phyloP scores from a whole-genome alignment of 2,888 invertebrate species.

The Morinoia aosen region DNA sequence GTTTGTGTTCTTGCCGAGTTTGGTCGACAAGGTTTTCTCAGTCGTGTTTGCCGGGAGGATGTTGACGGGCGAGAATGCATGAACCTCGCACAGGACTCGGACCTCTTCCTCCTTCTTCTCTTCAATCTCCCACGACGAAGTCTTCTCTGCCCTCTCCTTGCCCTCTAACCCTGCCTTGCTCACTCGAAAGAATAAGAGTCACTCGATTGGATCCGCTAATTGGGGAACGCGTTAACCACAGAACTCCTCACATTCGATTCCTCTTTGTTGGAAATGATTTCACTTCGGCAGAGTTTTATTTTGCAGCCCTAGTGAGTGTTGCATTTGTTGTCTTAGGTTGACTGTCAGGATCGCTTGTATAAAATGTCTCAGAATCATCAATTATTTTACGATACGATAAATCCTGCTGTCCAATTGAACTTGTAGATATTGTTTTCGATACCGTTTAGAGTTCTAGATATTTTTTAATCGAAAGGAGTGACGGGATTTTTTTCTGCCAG shows the following conservation, averaged over 20 bases:
- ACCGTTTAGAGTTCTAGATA: neutral
- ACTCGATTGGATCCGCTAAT: neutral
- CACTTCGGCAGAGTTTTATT: neutral
- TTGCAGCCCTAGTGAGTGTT: neutral
- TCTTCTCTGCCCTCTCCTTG: slow-evolving; percentile 18
- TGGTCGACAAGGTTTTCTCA: neutral
- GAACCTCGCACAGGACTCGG: neutral
- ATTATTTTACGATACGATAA: neutral
- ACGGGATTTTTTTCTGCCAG: neutral
- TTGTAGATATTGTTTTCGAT: neutral
- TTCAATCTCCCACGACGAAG: neutral
- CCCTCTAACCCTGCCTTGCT: slow-evolving; percentile 61
- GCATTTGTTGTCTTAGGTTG: too few relatives aligned
- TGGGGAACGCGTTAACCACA: neutral
- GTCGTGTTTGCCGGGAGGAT: slow-evolving; percentile 15
- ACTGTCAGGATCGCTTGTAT: too few relatives aligned
- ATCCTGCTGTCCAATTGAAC: neutral
- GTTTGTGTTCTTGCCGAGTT: slow-evolving; percentile 39
- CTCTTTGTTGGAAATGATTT: slow-evolving; percentile 1
- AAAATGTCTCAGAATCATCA: neutral
- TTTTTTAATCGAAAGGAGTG: neutral
- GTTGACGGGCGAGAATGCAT: slow-evolving; percentile 49
- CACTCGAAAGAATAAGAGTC: neutral
- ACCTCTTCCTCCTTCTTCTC: slow-evolving; percentile 57
- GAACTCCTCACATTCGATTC: neutral